phyloP scores from a whole-genome alignment of 2,888 invertebrate species.

The Julus scandinavius region DNA sequence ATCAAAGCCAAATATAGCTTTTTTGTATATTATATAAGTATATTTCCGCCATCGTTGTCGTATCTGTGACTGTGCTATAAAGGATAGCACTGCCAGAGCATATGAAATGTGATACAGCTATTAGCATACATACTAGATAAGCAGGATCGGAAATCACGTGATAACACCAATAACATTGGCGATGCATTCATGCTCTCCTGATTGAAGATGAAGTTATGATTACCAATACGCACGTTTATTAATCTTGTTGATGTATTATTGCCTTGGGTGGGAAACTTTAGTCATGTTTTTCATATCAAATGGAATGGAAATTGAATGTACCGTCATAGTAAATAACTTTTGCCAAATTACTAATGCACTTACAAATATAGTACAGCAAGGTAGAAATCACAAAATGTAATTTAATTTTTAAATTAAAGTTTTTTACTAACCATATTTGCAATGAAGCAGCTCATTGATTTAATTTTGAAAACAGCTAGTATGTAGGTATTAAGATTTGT shows the following conservation, averaged over 20 bases:
- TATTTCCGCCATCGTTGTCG: not conserved
- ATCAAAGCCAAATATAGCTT: not conserved
- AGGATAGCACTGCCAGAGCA: not conserved
- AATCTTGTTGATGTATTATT: not conserved
- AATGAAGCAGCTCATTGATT: too few species aligned
- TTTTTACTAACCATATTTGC: too few species aligned
- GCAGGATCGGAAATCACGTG: not conserved
- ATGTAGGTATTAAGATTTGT: too few species aligned
- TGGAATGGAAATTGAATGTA: not conserved
- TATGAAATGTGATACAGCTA: not conserved
- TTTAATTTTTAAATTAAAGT: too few species aligned
- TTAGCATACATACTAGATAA: not conserved
- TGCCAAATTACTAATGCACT: too few species aligned
- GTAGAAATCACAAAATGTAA: too few species aligned
- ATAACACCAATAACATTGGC: conserved; percentile 28
- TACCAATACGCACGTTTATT: not conserved
- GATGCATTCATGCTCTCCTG: conserved; percentile 13
- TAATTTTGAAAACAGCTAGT: too few species aligned
- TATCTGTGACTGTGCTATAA: not conserved
- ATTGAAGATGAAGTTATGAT: conserved; percentile 21
- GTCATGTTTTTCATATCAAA: not conserved
- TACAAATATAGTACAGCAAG: too few species aligned
- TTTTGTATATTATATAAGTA: not conserved
- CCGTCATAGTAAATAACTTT: too few species aligned
- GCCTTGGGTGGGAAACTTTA: not conserved